A percentile compares a stretch with the other conserved stretches of the same genome.
Evolutionary conservation across 2,113 vertebrate species (phyloP).

Genomic region (Hydrochoerus hydrochaeris): DNA sequence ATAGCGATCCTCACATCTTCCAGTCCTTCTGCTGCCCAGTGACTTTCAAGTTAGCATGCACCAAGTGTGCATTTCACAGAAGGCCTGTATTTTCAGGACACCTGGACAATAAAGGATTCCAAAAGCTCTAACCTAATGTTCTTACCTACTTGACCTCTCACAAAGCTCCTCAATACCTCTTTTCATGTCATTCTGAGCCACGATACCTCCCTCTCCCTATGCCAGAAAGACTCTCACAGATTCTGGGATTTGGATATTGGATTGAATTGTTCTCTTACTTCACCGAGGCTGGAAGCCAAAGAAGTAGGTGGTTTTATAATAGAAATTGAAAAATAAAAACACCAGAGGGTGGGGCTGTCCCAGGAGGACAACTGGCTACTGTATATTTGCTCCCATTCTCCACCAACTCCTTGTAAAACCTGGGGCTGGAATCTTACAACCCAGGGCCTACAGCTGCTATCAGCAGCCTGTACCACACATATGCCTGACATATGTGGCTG

Average conservation of each 20-base stretch:
- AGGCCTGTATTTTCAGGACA: neutral
- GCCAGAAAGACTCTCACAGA: neutral
- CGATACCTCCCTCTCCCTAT: neutral
- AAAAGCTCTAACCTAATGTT: neutral
- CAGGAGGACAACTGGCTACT: neutral
- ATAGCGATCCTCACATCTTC: neutral
- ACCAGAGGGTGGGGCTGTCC: neutral
- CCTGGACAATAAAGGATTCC: neutral
- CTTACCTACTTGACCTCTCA: neutral
- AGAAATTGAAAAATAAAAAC: neutral
- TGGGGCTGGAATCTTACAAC: neutral
- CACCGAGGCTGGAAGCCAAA: neutral
- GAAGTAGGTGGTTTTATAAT: neutral
- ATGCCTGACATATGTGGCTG: neutral
- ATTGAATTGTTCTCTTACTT: neutral
- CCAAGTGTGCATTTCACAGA: neutral
- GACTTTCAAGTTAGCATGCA: neutral
- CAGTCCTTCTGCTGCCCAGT: neutral
- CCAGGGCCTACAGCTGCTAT: neutral
- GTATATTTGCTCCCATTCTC: neutral
- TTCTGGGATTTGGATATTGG: neutral
- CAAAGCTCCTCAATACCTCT: neutral
- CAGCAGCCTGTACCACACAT: neutral
- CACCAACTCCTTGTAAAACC: neutral
- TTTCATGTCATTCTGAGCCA: neutral